Base-by-base conservation (phyloP, 1,140 invertebrate genomes). In the Ostrea edulis region DNA sequence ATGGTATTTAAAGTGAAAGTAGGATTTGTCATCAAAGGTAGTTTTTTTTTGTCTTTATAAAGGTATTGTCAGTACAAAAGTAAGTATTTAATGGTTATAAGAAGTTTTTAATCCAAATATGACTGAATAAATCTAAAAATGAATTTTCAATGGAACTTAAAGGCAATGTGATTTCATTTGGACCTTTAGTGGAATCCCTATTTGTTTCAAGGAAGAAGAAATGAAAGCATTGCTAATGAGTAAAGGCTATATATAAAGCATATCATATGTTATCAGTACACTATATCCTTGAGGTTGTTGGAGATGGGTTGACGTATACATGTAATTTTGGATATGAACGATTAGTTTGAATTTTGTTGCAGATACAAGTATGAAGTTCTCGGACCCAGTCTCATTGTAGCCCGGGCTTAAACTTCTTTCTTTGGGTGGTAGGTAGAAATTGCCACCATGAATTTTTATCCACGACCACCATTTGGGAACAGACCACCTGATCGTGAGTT, bases 361-460 rank as follows among this genome's bases (percentile, higher is more conserved):
- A 58, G 55, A 58, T 58, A 17, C 55, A 14, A 58, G 55, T 17
- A 12, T 55, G 54, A 55, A 55, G 54, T 58, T 5, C 14, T 14
- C 4, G 4, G 55, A 58, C 4, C 55, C 12, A 44, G 1, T 5
- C 35, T 2, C 35, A 44, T 44, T 44, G 5, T 44, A 44, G 35
- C 5, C 35, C 55, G 0, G 12, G 20, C 9, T 14, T 0, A 20
- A 14, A 20, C 55, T 20, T 20, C 5, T 20, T 17, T 14, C 17
- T 17, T 58, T 4, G 14, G 55, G 55, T 20, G 55, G 55, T 58
- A 58, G 55, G 14, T 14, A 17, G 14, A 22, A 8, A 29, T 29
- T 68, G 22, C n/a, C 14, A 71, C 22, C 68, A 71, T 71, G 68
- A 54, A 52, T 82, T 82, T 82, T 51, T 82, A 82, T 51, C n/a